A percentile compares a stretch with the other conserved stretches of the same genome.
These are phyloP conservation scores for Melanotaenia maccullochi DNA, from an alignment of 2,797 vertebrate species.

Conservation along the genomic window DNA sequence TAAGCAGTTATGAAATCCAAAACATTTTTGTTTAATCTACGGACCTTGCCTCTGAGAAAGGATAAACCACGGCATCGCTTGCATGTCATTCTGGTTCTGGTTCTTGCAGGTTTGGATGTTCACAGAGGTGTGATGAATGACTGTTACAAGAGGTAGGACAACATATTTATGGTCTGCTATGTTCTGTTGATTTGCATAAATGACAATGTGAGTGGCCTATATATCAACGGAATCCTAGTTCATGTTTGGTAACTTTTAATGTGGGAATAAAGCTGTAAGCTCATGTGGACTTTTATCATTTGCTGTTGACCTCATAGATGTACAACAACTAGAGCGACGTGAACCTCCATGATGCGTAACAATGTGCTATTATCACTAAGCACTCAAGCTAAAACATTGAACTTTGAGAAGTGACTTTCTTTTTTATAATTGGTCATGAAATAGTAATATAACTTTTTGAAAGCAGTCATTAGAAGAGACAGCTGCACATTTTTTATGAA, in stretches of 20 bases:
- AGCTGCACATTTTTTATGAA: constrained; percentile 60
- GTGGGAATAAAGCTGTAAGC: neutral
- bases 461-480: constrained; percentile 44
- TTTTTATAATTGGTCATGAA: constrained; percentile 32
- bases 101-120: constrained; percentile 23
- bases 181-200: neutral
- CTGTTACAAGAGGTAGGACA: constrained; percentile 54
- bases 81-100: constrained; percentile 5
- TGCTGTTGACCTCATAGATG: neutral
- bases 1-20: constrained; percentile 32
- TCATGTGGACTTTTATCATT: neutral
- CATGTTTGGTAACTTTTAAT: neutral
- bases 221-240: neutral
- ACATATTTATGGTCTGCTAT: constrained; percentile 10
- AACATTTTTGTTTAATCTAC: constrained; percentile 43
- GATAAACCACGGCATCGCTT: constrained; percentile 8
- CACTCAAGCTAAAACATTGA: neutral
- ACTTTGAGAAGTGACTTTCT: neutral
- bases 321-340: neutral
- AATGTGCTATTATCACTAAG: constrained; percentile 4
- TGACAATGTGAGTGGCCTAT: neutral
- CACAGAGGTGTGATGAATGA: constrained; percentile 14
- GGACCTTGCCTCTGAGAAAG: constrained; percentile 3
- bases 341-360: neutral
- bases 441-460: constrained; percentile 21